A percentile compares a stretch with the other conserved stretches of the same genome.
phyloP scores from a whole-genome alignment of 2,113 vertebrate genomes.

The Cryptomyrus ogoouensis region DNA sequence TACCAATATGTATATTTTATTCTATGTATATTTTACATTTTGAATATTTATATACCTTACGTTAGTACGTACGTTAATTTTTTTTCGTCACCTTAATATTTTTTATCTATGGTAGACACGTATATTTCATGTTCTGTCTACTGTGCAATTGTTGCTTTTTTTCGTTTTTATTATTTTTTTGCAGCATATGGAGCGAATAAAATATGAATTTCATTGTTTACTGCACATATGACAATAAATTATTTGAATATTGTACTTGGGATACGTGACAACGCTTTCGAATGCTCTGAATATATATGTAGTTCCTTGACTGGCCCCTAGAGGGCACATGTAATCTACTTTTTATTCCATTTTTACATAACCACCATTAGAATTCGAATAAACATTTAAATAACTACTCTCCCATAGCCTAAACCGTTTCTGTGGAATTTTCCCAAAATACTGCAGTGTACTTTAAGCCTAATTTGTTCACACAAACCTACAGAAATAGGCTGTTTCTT shows the following conservation, averaged over 20 bases:
- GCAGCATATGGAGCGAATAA: background rate
- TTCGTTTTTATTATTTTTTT: background rate
- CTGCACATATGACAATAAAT: background rate
- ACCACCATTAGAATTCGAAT: background rate
- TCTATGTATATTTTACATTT: background rate
- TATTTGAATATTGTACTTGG: background rate
- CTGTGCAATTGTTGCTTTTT: background rate
- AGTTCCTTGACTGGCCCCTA: background rate
- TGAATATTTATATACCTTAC: background rate
- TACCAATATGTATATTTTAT: background rate
- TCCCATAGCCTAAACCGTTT: background rate
- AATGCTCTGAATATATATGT: background rate
- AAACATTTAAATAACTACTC: background rate
- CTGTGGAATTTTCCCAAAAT: background rate
- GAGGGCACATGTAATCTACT: constrained; percentile 7
- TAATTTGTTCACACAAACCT: background rate
- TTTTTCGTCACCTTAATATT: background rate
- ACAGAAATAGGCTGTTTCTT: background rate
- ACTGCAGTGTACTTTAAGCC: background rate
- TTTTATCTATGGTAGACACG: background rate
- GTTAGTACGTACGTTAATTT: background rate
- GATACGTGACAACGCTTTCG: background rate
- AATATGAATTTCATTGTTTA: background rate
- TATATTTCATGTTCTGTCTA: background rate
- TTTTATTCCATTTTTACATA: background rate